A percentile compares a stretch with the other conserved stretches of the same genome.
Conservation (phyloP, 2,113 vertebrate species). For the Thalassoma bifasciatum region DNA sequence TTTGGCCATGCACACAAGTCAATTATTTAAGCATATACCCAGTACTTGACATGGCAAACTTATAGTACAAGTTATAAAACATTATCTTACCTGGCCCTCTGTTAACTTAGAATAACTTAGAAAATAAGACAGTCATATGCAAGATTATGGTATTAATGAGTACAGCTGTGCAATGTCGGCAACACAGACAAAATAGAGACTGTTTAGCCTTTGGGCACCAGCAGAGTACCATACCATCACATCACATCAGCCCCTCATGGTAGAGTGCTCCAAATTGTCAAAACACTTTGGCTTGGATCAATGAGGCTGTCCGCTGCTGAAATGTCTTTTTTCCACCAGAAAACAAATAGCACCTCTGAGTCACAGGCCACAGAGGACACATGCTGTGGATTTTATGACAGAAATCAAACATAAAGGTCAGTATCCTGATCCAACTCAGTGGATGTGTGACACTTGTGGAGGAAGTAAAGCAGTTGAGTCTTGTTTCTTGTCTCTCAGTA, state of each 20-base stretch:
- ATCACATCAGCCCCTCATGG: conserved; percentile 28
- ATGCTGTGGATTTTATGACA: background rate
- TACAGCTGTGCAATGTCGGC: conserved; percentile 35
- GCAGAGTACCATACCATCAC: conserved; percentile 12
- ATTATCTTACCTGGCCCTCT: background rate
- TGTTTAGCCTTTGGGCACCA: conserved; percentile 39
- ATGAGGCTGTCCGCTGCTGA: conserved; percentile 4
- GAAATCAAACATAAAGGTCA: conserved; percentile 5
- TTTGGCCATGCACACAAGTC: too few relatives aligned
- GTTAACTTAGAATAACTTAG: background rate
- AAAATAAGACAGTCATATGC: conserved; percentile 23
- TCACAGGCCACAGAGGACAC: background rate
- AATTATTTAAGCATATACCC: background rate
- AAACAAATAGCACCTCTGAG: conserved; percentile 33
- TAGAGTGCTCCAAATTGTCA: conserved; percentile 26
- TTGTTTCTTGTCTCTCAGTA: conserved; percentile 37
- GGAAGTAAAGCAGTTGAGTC: conserved; percentile 12
- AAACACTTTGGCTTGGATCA: conserved; percentile 35
- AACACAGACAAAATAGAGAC: conserved; percentile 18
- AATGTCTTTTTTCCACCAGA: background rate
- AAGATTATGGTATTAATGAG: conserved; percentile 33
- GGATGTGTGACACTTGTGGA: background rate
- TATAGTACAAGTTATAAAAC: conserved; percentile 1
- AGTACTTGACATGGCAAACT: conserved; percentile 12
- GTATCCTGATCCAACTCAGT: background rate